Conservation (phyloP, 1,140 invertebrate genomes). For the Delia radicum region DNA sequence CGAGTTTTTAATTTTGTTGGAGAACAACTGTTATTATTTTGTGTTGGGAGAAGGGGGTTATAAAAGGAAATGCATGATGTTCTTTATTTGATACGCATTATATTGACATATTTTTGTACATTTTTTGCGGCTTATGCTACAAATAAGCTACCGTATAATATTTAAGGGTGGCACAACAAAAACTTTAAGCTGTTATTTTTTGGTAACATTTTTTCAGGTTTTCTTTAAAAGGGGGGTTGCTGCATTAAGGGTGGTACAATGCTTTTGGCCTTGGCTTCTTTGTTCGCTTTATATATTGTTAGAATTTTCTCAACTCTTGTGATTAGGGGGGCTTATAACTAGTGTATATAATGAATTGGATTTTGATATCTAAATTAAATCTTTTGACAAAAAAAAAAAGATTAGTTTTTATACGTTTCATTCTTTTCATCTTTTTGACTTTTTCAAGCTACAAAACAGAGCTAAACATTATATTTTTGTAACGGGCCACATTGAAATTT, state of each 20-base stretch:
- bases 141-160: conserved; percentile 10
- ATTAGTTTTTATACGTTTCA: background rate
- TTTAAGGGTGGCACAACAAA: background rate
- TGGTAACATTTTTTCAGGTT: background rate
- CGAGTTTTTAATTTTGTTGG: too few species aligned
- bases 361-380: conserved; percentile 34
- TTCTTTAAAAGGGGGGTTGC: background rate
- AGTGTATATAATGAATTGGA: conserved; percentile 30
- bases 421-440: background rate
- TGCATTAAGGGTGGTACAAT: background rate
- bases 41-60: background rate
- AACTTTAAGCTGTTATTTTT: conserved; percentile 6
- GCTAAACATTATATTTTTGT: background rate
- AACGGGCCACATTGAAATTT: background rate
- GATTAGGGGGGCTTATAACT: background rate
- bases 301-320: background rate
- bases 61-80: conserved; percentile 12
- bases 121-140: conserved; percentile 16
- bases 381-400: conserved; percentile 15
- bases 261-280: conserved; percentile 12
- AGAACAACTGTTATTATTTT: background rate
- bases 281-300: background rate
- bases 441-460: background rate
- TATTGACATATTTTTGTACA: conserved; percentile 16
- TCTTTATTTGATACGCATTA: conserved; percentile 22